A percentile compares a stretch with the other conserved stretches of the same genome.
Conservation (phyloP, 2,888 invertebrate species). For the Euspilapteryx auroguttella region DNA sequence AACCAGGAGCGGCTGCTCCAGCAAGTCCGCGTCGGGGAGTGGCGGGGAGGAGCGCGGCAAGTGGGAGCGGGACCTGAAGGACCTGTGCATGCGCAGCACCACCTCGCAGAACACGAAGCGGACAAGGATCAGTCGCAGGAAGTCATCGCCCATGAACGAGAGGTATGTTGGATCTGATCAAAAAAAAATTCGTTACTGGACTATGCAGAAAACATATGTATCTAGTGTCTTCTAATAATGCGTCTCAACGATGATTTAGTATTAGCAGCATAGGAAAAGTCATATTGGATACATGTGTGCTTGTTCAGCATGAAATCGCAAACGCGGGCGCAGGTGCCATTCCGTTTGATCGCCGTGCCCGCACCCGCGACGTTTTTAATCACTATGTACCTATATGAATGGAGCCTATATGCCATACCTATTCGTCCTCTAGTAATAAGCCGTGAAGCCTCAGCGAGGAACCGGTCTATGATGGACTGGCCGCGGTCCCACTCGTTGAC, state of each 20-base stretch:
- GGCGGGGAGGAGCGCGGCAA: slow-evolving; percentile 85
- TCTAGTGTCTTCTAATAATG: no score
- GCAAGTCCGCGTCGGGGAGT: slow-evolving; percentile 82
- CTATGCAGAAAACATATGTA: no score
- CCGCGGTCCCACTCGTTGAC: slow-evolving; percentile 90
- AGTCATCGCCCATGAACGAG: slow-evolving; percentile 94
- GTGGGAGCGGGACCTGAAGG: slow-evolving; percentile 81
- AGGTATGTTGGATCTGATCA: slow-evolving; percentile 68
- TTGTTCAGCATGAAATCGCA: no score
- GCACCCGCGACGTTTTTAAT: no score
- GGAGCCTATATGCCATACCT: no score
- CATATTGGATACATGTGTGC: no score
- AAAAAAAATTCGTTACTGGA: neutral
- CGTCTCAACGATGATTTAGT: no score
- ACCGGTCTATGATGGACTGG: slow-evolving; percentile 84
- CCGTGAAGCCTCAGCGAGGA: slow-evolving; percentile 85
- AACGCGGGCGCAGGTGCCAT: no score
- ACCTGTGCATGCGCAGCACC: slow-evolving; percentile 84
- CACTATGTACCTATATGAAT: no score
- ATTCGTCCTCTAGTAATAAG: slow-evolving; percentile 78
- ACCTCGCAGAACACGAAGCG: slow-evolving; percentile 94
- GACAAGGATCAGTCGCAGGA: slow-evolving; percentile 82
- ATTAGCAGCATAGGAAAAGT: no score
- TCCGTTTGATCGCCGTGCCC: no score
- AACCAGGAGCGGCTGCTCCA: slow-evolving; percentile 80